phyloP scores from a whole-genome alignment of 2,888 invertebrate species.

The Stegana nigrithorax region DNA sequence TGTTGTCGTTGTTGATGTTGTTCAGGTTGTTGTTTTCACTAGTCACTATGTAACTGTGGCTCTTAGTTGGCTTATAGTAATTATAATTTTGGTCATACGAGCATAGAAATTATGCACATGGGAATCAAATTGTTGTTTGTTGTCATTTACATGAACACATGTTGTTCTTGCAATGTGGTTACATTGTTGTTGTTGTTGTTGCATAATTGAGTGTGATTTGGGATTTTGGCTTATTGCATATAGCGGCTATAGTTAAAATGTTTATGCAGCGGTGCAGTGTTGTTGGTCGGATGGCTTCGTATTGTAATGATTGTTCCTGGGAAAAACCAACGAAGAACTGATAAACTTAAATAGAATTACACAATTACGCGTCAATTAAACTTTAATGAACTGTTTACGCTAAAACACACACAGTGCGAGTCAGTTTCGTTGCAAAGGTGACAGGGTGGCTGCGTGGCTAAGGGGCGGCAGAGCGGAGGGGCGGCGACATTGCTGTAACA shows the following conservation, averaged over 20 bases:
- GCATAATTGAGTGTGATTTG: background rate
- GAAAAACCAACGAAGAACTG: background rate
- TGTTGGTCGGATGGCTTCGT: too few species aligned
- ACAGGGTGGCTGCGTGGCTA: background rate
- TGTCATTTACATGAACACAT: background rate
- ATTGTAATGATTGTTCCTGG: background rate
- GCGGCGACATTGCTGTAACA: too few species aligned
- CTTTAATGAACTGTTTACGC: constrained; percentile 55
- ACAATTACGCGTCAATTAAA: constrained; percentile 53
- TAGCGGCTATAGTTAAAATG: too few species aligned
- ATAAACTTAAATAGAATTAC: background rate
- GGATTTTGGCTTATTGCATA: too few species aligned
- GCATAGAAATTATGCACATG: constrained; percentile 41
- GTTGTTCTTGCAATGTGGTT: too few species aligned
- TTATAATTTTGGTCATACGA: constrained; percentile 45
- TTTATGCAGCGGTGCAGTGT: too few species aligned
- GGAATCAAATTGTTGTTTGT: constrained; percentile 2
- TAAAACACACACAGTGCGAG: constrained; percentile 33
- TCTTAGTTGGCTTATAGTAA: constrained; percentile 27
- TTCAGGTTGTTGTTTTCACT: background rate
- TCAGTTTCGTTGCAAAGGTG: too few species aligned
- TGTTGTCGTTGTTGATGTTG: constrained; percentile 4
- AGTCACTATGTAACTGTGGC: background rate
- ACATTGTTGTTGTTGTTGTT: background rate
- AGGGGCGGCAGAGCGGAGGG: background rate